A percentile compares a stretch with the other conserved stretches of the same genome.
These are phyloP conservation scores for Nomada fucata DNA, from an alignment of 2,888 invertebrate species.

Conservation along the genomic window DNA sequence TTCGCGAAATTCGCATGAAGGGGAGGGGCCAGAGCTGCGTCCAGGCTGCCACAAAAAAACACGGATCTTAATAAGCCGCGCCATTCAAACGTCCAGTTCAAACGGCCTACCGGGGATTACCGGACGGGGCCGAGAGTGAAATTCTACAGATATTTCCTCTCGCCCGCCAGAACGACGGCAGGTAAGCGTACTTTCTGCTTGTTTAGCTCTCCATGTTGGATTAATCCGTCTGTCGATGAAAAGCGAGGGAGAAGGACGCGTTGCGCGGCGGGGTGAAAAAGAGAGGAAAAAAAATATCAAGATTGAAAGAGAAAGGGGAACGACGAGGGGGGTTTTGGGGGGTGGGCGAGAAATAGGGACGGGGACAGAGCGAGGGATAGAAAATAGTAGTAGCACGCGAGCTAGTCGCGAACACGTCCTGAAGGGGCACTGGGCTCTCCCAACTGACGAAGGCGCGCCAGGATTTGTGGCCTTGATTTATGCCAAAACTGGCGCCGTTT, in stretches of 20 bases:
- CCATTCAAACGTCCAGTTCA: conserved; percentile 62
- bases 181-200: conserved; percentile 70
- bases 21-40: neutral
- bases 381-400: neutral
- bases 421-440: conserved; percentile 38
- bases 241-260: conserved; percentile 44
- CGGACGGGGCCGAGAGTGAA: conserved; percentile 51
- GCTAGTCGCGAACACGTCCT: conserved; percentile 48
- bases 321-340: too few species aligned
- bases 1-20: conserved; percentile 18
- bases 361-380: neutral
- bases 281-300: neutral
- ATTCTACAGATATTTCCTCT: conserved; percentile 64
- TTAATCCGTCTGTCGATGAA: conserved; percentile 72
- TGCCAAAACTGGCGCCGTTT: conserved; percentile 80
- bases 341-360: neutral
- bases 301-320: neutral
- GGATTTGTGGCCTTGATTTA: conserved; percentile 79
- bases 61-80: conserved; percentile 66
- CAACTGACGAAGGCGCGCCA: conserved; percentile 64
- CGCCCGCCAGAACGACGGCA: conserved; percentile 37
- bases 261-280: neutral
- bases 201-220: conserved; percentile 73
- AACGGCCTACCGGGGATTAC: conserved; percentile 57
- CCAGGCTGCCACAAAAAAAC: conserved; percentile 50